These are phyloP conservation scores for Tetanocera ferruginea DNA, from an alignment of 2,888 invertebrate species.

Conservation along the genomic window DNA sequence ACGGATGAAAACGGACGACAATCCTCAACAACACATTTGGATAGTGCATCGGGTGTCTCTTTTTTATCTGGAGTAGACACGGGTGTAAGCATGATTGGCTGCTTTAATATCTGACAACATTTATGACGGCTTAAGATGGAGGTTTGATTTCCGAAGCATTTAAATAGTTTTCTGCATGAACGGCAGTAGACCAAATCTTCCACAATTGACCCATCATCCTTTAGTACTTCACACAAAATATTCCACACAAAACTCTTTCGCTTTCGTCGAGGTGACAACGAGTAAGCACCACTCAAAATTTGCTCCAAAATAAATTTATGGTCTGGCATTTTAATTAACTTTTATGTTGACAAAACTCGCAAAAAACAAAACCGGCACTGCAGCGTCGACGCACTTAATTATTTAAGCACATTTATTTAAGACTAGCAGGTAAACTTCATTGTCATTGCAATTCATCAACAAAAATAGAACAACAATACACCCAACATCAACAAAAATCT, in stretches of 20 bases:
- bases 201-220: slow-evolving; percentile 11
- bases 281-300: neutral
- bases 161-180: neutral
- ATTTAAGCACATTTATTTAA: too few species aligned
- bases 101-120: neutral
- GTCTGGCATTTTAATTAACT: neutral
- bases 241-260: slow-evolving; percentile 23
- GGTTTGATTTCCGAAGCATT: neutral
- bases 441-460: too few species aligned
- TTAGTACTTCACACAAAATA: slow-evolving; percentile 1
- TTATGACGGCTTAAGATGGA: neutral
- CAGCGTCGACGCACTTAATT: too few species aligned
- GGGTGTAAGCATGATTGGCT: neutral
- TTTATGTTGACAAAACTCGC: too few species aligned
- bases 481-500: too few species aligned
- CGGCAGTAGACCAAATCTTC: slow-evolving; percentile 7
- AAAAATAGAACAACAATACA: too few species aligned
- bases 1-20: neutral
- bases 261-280: neutral
- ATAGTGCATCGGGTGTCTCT: neutral
- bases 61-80: neutral
- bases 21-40: neutral
- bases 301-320: neutral
- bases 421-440: too few species aligned
- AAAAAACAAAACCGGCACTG: too few species aligned